Evolutionary conservation across 2,888 invertebrate species (phyloP), one percentile per base, ranked within the genome.

Genomic region (Pseudanteris insignis): DNA sequence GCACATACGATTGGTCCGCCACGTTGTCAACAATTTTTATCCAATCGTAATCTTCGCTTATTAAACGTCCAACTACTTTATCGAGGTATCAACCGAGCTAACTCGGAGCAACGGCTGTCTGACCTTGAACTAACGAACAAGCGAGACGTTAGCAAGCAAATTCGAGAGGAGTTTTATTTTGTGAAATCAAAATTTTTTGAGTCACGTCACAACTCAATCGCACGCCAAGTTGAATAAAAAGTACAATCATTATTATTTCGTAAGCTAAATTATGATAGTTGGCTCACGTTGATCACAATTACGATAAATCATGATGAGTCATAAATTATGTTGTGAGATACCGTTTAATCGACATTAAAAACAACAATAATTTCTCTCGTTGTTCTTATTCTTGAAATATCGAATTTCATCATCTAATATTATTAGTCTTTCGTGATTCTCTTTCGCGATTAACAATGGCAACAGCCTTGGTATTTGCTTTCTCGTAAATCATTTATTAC

Each of bases 391-490:
- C 55, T 57, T 63, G 53, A 57, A 63, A 43, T 48, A 63, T 63
- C 63, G 53, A 58, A 58, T 63, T 63, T 63, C 63, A 63, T 59
- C 54, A 54, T 63, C 63, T 63, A 58, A 63, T 59, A 63, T 63
- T 59, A 59, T 63, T 59, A 63, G 58, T 25, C 58, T 47, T 47
- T 50, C 55, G 55, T 51, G 55, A 55, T 55, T 63, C 48, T 51
- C 55, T 59, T 50, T 48, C 59, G 28, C 60, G 55, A 63, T 59
- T 55, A 59, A 59, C 63, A 63, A 55, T 59, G 51, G 46, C 59
- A 47, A 47, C 63, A 59, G 55, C 63, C 63, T 63, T 63, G 63
- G 55, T 59, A 63, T 63, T 58, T 58, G 63, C 63, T 63, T 63
- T 63, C 63, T 58, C 63, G 64, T 61, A 54, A 60, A 60, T 51